Percentiles rank a stretch among this genome's conserved stretches.
Evolutionary conservation across 2,888 invertebrate genomes (phyloP).

Genomic region (Aleiodes alternator): DNA sequence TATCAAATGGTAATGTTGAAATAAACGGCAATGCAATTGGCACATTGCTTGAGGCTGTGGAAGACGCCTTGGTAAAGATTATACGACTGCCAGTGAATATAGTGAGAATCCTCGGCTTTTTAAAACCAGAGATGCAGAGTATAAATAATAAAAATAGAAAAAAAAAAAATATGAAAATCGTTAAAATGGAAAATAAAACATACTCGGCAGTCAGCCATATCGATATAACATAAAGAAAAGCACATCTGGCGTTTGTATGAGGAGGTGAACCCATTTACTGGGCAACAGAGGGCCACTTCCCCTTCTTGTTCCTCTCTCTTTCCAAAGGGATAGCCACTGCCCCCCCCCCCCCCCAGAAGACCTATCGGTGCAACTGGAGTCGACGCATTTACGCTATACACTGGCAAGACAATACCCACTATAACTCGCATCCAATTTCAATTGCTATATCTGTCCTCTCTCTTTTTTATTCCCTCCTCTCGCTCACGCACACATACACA

Average conservation of each 20-base stretch:
- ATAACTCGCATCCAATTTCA: constrained; percentile 46
- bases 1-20: neutral
- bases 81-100: constrained; percentile 8
- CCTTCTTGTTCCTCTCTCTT: constrained; percentile 17
- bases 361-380: constrained; percentile 43
- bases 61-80: constrained; percentile 11
- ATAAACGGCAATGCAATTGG: constrained; percentile 7
- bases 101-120: neutral
- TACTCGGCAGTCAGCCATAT: constrained; percentile 44
- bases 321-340: neutral
- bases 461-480: too few species aligned
- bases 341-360: neutral
- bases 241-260: constrained; percentile 59
- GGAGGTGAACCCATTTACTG: constrained; percentile 47
- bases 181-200: constrained; percentile 27
- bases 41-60: constrained; percentile 19
- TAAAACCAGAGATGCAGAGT: constrained; percentile 7
- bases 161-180: neutral
- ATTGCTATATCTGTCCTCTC: constrained; percentile 23
- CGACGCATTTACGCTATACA: constrained; percentile 40
- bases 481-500: neutral
- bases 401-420: constrained; percentile 44
- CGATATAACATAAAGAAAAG: constrained; percentile 59
- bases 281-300: constrained; percentile 48
- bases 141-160: too few species aligned